Base-by-base conservation (phyloP, 2,113 vertebrate species). In the Salminus brasiliensis region DNA sequence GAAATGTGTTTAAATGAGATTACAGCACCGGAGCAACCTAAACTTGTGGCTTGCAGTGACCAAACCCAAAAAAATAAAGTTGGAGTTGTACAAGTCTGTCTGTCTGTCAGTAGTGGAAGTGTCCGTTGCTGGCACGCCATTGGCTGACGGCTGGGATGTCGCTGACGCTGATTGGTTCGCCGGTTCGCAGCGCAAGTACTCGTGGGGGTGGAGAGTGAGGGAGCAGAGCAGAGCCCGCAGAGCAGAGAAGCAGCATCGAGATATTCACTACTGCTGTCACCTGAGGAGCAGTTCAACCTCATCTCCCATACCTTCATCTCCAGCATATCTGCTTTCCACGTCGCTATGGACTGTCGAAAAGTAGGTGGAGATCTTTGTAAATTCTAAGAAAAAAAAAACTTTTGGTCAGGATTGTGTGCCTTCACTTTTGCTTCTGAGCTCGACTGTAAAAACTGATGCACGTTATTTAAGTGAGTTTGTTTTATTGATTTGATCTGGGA, bases 281-380 rank as follows among this genome's bases (percentile, higher is more conserved):
- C 69, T 72, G 45, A 27, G n/a, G 2, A 47, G 39, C 11, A 52
- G n/a, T 39, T 66, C 47, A 9, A 30, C 18, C 55, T 36, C 39
- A 39, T 29, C 41, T 36, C 21, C 18, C 27, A 4, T 1, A 13
- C 25, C 43, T 47, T 18, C 32, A 78, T 23, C n/a, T 43, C 4
- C 45, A 69, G 29, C 70, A 36, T 59, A 29, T 30, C 52, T 41
- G 62, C 70, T 32, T 57, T 41, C 59, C 34, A 27, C 9, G 1
- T 55, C 32, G 65, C 34, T 29, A 88, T 88, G 86, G 86, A 88
- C 36, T 88, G 86, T 82, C 83, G 83, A 52, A 88, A 88, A 82
- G 86, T 88, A 74, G 85, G 86, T 86, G 34, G 3, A 75, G 18
- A 43, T 43, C 74, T 59, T 78, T 45, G 62, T 70, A 0, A 8